A percentile compares a stretch with the other conserved stretches of the same genome.
phyloP scores from a whole-genome alignment of 1,140 invertebrate species.

The Diorhabda carinulata region DNA sequence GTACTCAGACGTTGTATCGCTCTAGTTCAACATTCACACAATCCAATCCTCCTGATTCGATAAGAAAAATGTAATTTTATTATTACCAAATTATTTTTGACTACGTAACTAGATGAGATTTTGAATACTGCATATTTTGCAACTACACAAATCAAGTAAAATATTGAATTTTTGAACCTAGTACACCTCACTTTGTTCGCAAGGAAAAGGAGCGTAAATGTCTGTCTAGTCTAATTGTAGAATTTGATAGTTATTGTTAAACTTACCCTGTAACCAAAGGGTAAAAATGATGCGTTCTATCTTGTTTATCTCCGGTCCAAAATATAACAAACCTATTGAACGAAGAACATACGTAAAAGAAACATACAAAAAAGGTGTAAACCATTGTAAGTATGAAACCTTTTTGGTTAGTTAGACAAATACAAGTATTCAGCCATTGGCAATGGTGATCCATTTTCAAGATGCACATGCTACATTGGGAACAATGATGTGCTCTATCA shows the following conservation, averaged over 20 bases:
- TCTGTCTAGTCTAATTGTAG: no score
- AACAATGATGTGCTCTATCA: slow-evolving; percentile 94
- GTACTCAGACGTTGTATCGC: no score
- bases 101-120: no score
- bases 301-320: not conserved
- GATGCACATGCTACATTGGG: slow-evolving; percentile 87
- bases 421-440: slow-evolving; percentile 98
- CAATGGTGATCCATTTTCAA: slow-evolving; percentile 99
- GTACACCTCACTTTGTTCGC: no score
- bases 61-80: no score
- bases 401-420: slow-evolving; percentile 97
- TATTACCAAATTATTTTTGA: no score
- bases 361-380: not conserved
- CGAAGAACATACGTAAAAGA: not conserved
- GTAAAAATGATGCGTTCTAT: not conserved
- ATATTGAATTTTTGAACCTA: no score
- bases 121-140: no score
- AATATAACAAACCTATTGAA: not conserved
- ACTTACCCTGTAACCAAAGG: not conserved
- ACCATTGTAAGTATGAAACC: slow-evolving; percentile 77
- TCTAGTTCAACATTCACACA: no score
- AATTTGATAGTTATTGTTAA: not conserved
- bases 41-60: no score
- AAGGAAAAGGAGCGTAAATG: no score
- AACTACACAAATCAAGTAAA: no score